Conservation (phyloP, 2,113 vertebrate genomes). For the Xenopus laevis region DNA sequence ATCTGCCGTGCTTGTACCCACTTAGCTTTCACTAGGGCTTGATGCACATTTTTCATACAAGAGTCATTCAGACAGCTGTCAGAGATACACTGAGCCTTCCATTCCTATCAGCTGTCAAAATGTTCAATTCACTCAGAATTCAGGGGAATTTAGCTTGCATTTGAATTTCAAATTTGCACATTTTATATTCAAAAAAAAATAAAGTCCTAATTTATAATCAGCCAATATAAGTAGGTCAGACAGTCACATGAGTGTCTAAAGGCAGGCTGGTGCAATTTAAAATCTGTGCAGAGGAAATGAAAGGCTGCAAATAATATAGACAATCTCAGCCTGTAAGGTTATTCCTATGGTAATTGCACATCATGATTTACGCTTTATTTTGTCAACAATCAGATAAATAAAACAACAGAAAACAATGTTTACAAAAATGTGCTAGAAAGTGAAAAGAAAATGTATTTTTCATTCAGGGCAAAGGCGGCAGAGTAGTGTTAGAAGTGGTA, state of each 20-base stretch:
- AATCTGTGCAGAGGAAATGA: background rate
- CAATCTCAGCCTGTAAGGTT: no score
- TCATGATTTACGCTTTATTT: no score
- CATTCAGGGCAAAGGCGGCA: no score
- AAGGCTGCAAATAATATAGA: no score
- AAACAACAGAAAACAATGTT: no score
- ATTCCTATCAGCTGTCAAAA: slow-evolving; percentile 42
- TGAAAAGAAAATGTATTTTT: no score
- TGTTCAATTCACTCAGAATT: slow-evolving; percentile 39
- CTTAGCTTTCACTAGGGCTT: slow-evolving; percentile 21
- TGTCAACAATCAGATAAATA: no score
- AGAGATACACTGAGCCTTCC: slow-evolving; percentile 28
- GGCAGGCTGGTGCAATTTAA: slow-evolving; percentile 13
- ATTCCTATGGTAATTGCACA: no score
- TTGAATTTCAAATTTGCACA: slow-evolving; percentile 40
- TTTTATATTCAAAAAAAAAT: slow-evolving; percentile 17
- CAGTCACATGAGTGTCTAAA: slow-evolving; percentile 8
- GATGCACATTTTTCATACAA: slow-evolving; percentile 24
- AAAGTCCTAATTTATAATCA: slow-evolving; percentile 44
- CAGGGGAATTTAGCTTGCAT: slow-evolving; percentile 26
- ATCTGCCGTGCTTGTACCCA: slow-evolving; percentile 21
- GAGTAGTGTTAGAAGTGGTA: no score
- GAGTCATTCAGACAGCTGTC: slow-evolving; percentile 38
- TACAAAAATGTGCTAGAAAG: no score
- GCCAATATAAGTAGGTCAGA: slow-evolving; percentile 26